phyloP scores from a whole-genome alignment of 2,888 invertebrate genomes.

The Fragum sueziense region DNA sequence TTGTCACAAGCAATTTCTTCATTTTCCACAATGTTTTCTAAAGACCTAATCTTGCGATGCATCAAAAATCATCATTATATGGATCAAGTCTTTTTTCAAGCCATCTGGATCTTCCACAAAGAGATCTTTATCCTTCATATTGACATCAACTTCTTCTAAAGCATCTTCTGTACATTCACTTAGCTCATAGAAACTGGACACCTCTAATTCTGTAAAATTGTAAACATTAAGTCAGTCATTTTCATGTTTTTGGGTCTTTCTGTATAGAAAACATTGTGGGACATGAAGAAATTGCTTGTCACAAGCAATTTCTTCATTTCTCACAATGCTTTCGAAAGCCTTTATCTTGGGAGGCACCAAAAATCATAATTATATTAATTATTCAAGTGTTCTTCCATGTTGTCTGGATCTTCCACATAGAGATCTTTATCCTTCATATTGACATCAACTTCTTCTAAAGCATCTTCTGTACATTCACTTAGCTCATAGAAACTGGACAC shows the following conservation, averaged over 20 bases:
- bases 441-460: conserved; percentile 36
- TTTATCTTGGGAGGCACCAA: too few relatives aligned
- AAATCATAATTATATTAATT: too few relatives aligned
- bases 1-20: too few relatives aligned
- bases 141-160: conserved; percentile 38
- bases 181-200: conserved; percentile 24
- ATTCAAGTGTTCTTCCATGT: not conserved
- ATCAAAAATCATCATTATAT: too few relatives aligned
- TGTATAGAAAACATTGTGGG: too few relatives aligned
- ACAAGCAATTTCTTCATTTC: too few relatives aligned
- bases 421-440: conserved; percentile 36
- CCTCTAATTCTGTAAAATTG: conserved; percentile 12
- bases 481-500: conserved; percentile 26
- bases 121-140: conserved; percentile 32
- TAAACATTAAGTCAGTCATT: too few relatives aligned
- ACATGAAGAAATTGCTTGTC: too few relatives aligned
- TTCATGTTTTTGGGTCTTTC: too few relatives aligned
- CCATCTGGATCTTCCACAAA: conserved; percentile 35
- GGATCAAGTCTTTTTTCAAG: not conserved
- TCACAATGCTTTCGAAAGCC: too few relatives aligned
- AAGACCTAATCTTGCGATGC: too few relatives aligned
- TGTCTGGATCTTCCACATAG: conserved; percentile 33
- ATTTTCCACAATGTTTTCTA: too few relatives aligned
- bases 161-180: conserved; percentile 40
- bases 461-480: conserved; percentile 39